Conservation (phyloP, 1,140 invertebrate species). For the Brachionus sp. region DNA sequence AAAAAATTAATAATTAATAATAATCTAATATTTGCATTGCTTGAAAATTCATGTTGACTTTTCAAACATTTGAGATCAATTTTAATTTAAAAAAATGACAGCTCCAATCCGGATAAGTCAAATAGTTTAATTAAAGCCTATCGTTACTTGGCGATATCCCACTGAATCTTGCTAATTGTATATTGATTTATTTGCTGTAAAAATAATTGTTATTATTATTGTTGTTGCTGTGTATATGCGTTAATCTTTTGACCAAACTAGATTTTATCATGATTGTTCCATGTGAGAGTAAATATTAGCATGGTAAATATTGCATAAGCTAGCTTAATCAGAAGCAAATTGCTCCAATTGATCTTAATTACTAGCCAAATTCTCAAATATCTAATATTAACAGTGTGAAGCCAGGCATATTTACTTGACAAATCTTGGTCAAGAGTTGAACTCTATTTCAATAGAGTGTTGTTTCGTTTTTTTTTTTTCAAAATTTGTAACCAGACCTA, state of each 20-base stretch:
- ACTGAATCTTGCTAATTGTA: constrained; percentile 27
- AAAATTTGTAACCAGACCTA: not conserved
- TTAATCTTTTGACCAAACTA: constrained; percentile 38
- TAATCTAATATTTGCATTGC: not conserved
- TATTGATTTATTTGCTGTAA: constrained; percentile 34
- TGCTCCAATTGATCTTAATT: not conserved
- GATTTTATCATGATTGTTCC: constrained; percentile 1
- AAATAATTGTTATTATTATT: not conserved
- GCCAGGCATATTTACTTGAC: not conserved
- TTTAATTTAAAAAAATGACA: not conserved
- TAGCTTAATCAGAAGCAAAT: constrained; percentile 7
- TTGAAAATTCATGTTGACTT: constrained; percentile 31
- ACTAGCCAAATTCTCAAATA: not conserved
- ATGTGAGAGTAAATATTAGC: constrained; percentile 29
- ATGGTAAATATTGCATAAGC: not conserved
- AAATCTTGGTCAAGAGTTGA: not conserved
- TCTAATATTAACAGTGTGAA: not conserved
- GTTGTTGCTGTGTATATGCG: not conserved
- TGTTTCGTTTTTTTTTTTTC: not conserved
- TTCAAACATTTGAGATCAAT: constrained; percentile 7
- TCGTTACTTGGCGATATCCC: not conserved
- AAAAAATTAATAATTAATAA: not conserved
- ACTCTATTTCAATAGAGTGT: not conserved
- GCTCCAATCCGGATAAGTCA: constrained; percentile 26
- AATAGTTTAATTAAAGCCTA: constrained; percentile 19